Evolutionary conservation across 2,113 vertebrate species (phyloP).

Genomic region (Macrotus californicus): DNA sequence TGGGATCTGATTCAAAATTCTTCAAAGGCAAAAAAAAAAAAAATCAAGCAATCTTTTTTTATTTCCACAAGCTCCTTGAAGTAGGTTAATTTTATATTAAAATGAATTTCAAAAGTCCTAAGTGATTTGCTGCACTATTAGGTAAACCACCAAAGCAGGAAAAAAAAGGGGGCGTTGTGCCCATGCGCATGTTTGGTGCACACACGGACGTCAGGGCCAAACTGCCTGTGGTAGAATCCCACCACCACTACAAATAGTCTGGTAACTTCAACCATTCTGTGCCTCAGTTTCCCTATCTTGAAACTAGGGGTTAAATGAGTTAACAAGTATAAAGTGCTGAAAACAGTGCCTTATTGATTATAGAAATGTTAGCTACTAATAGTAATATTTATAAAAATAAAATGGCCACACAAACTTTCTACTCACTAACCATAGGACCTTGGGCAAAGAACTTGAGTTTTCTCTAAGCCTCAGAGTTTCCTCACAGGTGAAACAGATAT

Average conservation of each 20-base stretch:
- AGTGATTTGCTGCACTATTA: background rate
- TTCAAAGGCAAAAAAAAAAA: background rate
- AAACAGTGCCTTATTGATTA: background rate
- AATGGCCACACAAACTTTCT: background rate
- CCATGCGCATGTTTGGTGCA: rapidly evolving
- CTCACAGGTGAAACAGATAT: background rate
- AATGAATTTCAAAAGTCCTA: background rate
- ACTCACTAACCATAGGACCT: background rate
- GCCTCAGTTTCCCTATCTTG: background rate
- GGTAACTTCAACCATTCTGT: background rate
- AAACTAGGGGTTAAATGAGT: background rate
- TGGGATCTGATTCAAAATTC: background rate
- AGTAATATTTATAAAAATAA: background rate
- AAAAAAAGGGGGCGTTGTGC: background rate
- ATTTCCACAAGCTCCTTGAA: background rate
- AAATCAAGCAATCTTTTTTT: background rate
- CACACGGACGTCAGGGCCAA: background rate
- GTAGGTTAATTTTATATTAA: background rate
- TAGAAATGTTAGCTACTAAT: background rate
- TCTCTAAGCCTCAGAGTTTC: background rate
- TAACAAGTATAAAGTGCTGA: background rate
- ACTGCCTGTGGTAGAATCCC: background rate
- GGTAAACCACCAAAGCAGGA: background rate
- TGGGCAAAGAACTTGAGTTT: background rate
- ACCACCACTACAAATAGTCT: background rate